These are phyloP conservation scores for Catocala sponsa DNA, from an alignment of 2,888 invertebrate genomes.

Conservation along the genomic window DNA sequence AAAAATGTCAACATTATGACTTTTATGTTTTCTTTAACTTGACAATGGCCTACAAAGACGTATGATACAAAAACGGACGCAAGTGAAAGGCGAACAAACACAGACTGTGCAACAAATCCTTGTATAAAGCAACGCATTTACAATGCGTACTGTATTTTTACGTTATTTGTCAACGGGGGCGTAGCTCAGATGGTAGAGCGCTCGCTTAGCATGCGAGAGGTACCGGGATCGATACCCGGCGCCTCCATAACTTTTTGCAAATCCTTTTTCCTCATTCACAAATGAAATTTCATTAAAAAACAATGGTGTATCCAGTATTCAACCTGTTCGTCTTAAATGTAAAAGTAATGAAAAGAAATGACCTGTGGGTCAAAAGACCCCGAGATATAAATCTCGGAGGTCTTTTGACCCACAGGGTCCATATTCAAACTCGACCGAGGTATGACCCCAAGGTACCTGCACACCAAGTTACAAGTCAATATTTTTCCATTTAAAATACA, in stretches of 20 bases:
- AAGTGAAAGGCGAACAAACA: slow-evolving; percentile 7
- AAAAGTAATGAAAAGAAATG: too few species aligned
- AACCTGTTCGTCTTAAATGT: too few species aligned
- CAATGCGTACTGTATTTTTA: slow-evolving; percentile 28
- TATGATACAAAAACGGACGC: neutral
- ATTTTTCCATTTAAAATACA: too few species aligned
- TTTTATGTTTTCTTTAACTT: neutral
- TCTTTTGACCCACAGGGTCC: too few species aligned
- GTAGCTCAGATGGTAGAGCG: slow-evolving; percentile 89
- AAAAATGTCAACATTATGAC: too few species aligned
- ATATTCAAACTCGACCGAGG: too few species aligned
- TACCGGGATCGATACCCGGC: slow-evolving; percentile 88
- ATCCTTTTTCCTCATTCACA: slow-evolving; percentile 1
- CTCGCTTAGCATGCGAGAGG: slow-evolving; percentile 88
- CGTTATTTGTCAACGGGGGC: slow-evolving; percentile 65
- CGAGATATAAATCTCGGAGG: too few species aligned
- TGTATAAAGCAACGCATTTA: slow-evolving; percentile 15
- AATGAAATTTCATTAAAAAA: neutral
- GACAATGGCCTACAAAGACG: neutral
- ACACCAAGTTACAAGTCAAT: too few species aligned
- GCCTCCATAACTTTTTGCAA: slow-evolving; percentile 71
- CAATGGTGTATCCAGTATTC: too few species aligned
- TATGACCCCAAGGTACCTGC: too few species aligned
- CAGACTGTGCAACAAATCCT: slow-evolving; percentile 16
- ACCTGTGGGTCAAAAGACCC: too few species aligned